Percentiles rank a stretch among this genome's conserved stretches.
Conservation (phyloP, 2,888 invertebrate genomes). For the Nemurella pictetii region DNA sequence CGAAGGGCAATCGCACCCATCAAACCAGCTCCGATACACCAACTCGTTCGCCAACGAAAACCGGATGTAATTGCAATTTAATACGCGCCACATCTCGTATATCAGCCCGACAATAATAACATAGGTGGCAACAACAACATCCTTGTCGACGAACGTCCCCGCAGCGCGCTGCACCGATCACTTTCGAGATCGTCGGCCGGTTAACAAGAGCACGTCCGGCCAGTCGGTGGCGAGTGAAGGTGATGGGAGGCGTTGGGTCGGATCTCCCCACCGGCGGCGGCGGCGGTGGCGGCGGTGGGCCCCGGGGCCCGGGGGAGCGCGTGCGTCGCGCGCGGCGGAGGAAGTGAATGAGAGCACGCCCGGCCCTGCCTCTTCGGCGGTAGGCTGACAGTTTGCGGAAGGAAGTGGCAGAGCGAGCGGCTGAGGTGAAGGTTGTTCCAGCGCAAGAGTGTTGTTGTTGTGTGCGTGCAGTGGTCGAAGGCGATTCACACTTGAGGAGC, state of each 20-base stretch:
- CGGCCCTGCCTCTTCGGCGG: neutral
- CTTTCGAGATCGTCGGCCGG: neutral
- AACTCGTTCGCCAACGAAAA: neutral
- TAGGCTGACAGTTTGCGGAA: neutral
- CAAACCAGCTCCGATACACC: neutral
- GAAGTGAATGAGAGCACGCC: neutral
- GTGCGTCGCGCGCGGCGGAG: too few species aligned
- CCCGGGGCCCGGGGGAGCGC: neutral
- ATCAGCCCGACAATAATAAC: neutral
- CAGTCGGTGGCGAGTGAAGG: neutral
- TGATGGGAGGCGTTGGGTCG: neutral
- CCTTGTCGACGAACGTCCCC: neutral
- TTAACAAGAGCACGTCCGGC: neutral
- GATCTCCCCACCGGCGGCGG: neutral
- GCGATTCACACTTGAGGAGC: neutral
- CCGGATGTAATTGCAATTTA: neutral
- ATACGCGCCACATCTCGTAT: neutral
- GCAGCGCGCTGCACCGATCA: neutral
- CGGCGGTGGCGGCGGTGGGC: neutral
- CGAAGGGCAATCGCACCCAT: neutral
- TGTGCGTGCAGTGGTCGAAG: neutral
- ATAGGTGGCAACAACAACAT: neutral
- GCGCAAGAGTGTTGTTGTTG: neutral
- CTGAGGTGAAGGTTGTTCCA: neutral
- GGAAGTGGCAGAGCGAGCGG: neutral